These are phyloP conservation scores for Takifugu bimaculatus DNA, from an alignment of 2,113 vertebrate species.

Conservation along the genomic window DNA sequence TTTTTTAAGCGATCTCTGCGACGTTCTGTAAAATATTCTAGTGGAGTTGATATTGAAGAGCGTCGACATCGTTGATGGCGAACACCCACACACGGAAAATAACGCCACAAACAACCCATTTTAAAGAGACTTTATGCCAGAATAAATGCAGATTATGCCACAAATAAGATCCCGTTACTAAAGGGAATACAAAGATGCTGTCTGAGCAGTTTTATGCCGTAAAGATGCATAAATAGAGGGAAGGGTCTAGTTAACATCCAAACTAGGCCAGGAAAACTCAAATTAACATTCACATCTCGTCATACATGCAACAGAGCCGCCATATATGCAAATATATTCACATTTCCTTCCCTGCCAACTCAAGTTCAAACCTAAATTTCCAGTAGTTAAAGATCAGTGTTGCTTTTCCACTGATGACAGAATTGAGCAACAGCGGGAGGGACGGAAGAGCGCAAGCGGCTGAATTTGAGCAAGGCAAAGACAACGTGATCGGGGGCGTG, in stretches of 20 bases:
- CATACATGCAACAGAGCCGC: too few relatives aligned
- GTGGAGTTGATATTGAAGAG: not conserved
- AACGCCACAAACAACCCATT: too few relatives aligned
- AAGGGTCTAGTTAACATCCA: too few relatives aligned
- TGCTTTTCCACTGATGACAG: not conserved
- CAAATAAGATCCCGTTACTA: too few relatives aligned
- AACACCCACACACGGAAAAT: too few relatives aligned
- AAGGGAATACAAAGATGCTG: not conserved
- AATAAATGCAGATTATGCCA: not conserved
- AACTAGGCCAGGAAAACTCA: too few relatives aligned
- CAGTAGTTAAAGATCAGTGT: not conserved
- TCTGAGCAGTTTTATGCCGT: not conserved
- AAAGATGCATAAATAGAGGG: not conserved
- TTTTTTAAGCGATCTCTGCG: not conserved
- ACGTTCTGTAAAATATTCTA: not conserved
- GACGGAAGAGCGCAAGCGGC: slow-evolving; percentile 5
- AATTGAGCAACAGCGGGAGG: slow-evolving; percentile 12
- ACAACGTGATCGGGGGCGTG: not conserved
- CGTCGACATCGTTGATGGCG: too few relatives aligned
- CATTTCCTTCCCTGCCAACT: not conserved
- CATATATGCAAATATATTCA: too few relatives aligned
- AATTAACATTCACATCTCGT: too few relatives aligned
- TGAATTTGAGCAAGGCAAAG: slow-evolving; percentile 15
- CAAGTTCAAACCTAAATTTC: not conserved
- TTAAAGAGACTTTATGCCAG: not conserved